These are phyloP conservation scores for Hipparchia sbordonii DNA, from an alignment of 2,888 invertebrate genomes.

Conservation along the genomic window DNA sequence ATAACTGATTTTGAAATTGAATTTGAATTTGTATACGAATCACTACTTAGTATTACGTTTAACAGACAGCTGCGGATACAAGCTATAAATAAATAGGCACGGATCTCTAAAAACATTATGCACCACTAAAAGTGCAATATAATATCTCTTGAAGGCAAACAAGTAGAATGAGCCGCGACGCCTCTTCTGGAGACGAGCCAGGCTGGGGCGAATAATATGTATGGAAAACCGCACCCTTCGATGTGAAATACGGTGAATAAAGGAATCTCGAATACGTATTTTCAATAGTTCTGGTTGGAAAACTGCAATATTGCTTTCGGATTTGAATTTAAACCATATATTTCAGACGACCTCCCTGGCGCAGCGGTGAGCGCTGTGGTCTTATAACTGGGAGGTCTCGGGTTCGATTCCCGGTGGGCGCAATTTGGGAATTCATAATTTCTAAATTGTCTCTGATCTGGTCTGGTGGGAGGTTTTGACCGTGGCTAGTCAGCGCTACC, in stretches of 20 bases:
- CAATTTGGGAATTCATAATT: no score
- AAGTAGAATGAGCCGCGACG: conserved; percentile 45
- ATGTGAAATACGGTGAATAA: conserved; percentile 16
- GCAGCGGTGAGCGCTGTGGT: no score
- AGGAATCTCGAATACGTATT: conserved; percentile 20
- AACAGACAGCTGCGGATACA: no score
- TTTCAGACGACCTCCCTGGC: neutral
- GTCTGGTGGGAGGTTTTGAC: no score
- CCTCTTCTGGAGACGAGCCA: conserved; percentile 49
- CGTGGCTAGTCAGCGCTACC: no score
- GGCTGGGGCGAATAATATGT: conserved; percentile 48
- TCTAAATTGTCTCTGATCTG: no score
- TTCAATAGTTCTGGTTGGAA: conserved; percentile 4
- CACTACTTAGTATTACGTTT: no score
- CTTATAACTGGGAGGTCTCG: no score
- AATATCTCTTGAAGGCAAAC: conserved; percentile 40
- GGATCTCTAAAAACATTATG: conserved; percentile 5
- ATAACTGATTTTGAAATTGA: no score
- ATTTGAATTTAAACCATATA: neutral
- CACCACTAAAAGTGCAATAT: conserved; percentile 28
- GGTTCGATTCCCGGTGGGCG: neutral
- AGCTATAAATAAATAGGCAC: neutral
- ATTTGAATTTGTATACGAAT: no score
- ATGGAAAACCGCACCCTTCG: conserved; percentile 41
- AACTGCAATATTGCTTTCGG: conserved; percentile 8